Evolutionary conservation across 2,797 vertebrate species (phyloP).

Genomic region (Cetoscarus ocellatus): DNA sequence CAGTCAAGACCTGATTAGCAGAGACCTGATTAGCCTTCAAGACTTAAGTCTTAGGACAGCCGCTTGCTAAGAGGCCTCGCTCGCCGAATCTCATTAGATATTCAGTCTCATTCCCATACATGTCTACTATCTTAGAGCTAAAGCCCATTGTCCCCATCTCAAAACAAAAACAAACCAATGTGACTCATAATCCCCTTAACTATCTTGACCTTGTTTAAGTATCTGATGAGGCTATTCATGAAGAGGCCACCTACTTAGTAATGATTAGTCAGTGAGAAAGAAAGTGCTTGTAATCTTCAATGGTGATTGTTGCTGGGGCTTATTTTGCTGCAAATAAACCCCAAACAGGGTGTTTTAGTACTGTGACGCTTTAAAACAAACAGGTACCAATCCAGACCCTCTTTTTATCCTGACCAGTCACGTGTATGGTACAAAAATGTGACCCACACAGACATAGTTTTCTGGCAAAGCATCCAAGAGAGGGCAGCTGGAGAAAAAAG

Average conservation of each 20-base stretch:
- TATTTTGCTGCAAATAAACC: not conserved
- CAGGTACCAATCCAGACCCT: slow-evolving; percentile 3
- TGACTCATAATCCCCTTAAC: slow-evolving; percentile 76
- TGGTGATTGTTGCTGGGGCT: not conserved
- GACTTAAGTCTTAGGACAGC: slow-evolving; percentile 73
- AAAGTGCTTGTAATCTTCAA: slow-evolving; percentile 16
- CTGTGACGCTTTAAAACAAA: slow-evolving; percentile 10
- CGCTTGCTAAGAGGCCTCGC: slow-evolving; percentile 53
- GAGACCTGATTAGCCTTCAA: slow-evolving; percentile 73
- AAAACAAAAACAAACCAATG: slow-evolving; percentile 74
- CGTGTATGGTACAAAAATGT: slow-evolving; percentile 23
- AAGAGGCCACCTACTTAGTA: slow-evolving; percentile 56
- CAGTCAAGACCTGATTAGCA: slow-evolving; percentile 75
- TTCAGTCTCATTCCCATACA: slow-evolving; percentile 77
- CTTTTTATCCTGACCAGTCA: slow-evolving; percentile 17
- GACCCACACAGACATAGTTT: slow-evolving; percentile 78
- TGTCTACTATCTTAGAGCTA: slow-evolving; percentile 60
- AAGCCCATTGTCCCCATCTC: slow-evolving; percentile 68
- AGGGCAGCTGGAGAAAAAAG: slow-evolving; percentile 91
- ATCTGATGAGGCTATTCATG: slow-evolving; percentile 69
- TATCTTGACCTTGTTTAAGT: slow-evolving; percentile 81
- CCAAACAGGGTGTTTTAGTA: not conserved
- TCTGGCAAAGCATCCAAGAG: slow-evolving; percentile 82
- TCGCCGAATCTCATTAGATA: slow-evolving; percentile 72
- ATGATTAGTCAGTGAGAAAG: slow-evolving; percentile 44